Base-by-base conservation (phyloP, 2,888 invertebrate species). In the Lasioglossum zephyrum region DNA sequence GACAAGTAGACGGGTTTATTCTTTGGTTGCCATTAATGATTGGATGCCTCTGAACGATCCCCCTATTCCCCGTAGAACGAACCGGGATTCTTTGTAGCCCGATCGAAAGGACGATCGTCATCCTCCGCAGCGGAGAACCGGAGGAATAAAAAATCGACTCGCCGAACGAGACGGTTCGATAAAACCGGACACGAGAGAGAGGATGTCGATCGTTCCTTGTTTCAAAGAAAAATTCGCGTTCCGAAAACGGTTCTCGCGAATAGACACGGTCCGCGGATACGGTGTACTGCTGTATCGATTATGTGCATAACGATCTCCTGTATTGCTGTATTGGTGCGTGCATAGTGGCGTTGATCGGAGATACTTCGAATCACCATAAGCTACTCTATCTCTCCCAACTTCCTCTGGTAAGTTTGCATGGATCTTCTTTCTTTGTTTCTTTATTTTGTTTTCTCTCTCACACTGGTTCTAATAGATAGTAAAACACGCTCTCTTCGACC, bases 381-480 rank as follows among this genome's bases (percentile, higher is more conserved):
- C 95, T 96, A 93, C 96, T 96, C 94, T 96, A 96, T 94, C 95
- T 96, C 92, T 96, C 96, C 87, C 96, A 96, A 95, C 95, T 96
- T 91, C 95, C 95, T 84, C 93, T 96, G 96, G 96, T 96, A 95
- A 95, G 96, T 96, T 95, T 95, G 94, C 94, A 94, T 94, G 94
- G 70, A 41, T 83, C 63, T 63, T 78, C 77, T 85, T 73, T 31
- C 22, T 76, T 83, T 81, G 72, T 73, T 76, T 73, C 47, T 74
- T 79, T 74, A 47, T 31, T 57, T 79, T 0, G 9, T 41, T 41
- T 41, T n/a, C n/a, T 4, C 57, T 57, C 18, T 57, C 57, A 41
- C 39, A 41, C 39, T 41, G 66, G 66, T 70, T 70, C 39, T 39
- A 18, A 22, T 75, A 80, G 39, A 63, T 77, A 73, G 53, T 74